These are phyloP conservation scores for Steinernema hermaphroditum DNA, from an alignment of 2,888 invertebrate genomes.

Conservation along the genomic window DNA sequence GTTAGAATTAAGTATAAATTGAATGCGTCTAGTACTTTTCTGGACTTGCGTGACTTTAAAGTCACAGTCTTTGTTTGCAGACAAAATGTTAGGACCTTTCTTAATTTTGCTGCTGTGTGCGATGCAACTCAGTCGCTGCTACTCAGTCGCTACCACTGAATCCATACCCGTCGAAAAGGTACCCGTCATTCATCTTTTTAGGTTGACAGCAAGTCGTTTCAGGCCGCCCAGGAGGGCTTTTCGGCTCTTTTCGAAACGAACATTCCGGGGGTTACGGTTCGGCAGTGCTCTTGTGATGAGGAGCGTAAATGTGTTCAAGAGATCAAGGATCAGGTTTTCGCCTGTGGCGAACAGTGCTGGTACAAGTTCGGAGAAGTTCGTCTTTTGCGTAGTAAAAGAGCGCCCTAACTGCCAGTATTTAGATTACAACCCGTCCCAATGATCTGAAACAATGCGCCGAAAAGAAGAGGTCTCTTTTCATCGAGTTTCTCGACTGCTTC, in stretches of 20 bases:
- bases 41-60: too few species aligned
- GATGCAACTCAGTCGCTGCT: too few species aligned
- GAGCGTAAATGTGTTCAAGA: conserved; percentile 13
- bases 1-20: too few species aligned
- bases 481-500: conserved; percentile 32
- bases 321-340: conserved; percentile 30
- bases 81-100: not conserved
- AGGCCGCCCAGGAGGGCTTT: conserved; percentile 42
- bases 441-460: conserved; percentile 24
- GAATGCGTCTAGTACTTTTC: too few species aligned
- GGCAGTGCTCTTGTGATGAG: conserved; percentile 30
- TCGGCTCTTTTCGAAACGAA: conserved; percentile 39
- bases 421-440: conserved; percentile 26
- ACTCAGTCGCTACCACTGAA: too few species aligned
- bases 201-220: conserved; percentile 4
- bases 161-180: conserved; percentile 1
- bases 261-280: conserved; percentile 40
- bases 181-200: not conserved
- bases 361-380: conserved; percentile 30
- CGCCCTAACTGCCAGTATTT: not conserved
- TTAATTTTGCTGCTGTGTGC: too few species aligned
- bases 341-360: conserved; percentile 27
- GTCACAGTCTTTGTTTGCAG: not conserved
- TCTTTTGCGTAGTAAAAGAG: not conserved
- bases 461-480: conserved; percentile 9